phyloP scores from a whole-genome alignment of 2,888 invertebrate genomes.

The Macaria liturata region DNA sequence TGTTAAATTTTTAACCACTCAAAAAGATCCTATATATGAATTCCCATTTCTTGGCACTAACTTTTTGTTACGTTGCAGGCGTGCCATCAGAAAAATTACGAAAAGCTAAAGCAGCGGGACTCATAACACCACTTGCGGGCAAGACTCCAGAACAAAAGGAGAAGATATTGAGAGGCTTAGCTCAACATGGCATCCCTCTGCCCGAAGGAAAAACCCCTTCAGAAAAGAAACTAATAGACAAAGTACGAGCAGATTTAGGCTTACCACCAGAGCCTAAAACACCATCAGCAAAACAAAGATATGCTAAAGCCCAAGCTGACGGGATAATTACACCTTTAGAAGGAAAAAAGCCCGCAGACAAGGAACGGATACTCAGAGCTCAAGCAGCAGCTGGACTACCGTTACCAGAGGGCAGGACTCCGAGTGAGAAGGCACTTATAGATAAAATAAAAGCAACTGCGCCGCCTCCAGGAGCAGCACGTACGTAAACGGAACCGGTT shows the following conservation, averaged over 20 bases:
- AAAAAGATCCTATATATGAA: no score
- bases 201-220: constrained; percentile 34
- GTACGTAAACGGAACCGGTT: no score
- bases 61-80: constrained; percentile 27
- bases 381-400: constrained; percentile 39
- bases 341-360: constrained; percentile 38
- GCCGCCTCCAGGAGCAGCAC: not conserved
- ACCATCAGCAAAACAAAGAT: constrained; percentile 40
- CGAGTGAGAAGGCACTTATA: constrained; percentile 40
- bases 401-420: constrained; percentile 39
- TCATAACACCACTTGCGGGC: constrained; percentile 36
- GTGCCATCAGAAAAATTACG: constrained; percentile 31
- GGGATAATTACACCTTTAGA: constrained; percentile 33
- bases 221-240: constrained; percentile 33
- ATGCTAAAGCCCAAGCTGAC: constrained; percentile 33
- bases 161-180: constrained; percentile 35
- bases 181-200: constrained; percentile 31
- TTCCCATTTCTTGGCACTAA: no score
- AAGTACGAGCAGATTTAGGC: constrained; percentile 35
- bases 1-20: no score
- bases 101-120: constrained; percentile 40
- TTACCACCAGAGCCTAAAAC: constrained; percentile 43
- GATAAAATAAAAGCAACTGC: constrained; percentile 32
- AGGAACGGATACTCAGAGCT: constrained; percentile 39
- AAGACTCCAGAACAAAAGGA: constrained; percentile 40